Evolutionary conservation across 2,888 invertebrate species (phyloP), one percentile per base, ranked within the genome.

Genomic region (Rhabditophanes sp.): DNA sequence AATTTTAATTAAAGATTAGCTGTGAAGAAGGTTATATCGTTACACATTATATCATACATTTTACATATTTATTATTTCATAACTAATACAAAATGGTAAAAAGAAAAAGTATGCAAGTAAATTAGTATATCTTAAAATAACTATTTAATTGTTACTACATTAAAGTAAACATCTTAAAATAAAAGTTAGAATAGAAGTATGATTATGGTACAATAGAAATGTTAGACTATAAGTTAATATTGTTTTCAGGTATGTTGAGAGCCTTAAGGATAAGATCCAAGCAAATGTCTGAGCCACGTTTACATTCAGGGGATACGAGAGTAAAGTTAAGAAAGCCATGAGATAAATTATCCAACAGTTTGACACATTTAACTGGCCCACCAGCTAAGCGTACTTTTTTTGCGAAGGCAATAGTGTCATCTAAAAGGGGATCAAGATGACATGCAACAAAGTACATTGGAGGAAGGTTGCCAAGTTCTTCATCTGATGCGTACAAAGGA

Each of bases 241-340:
- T 26, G n/a, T 26, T 12, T 7, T 7, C 7, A 8, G 35, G 24
- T 5, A 52, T 42, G 16, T 50, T 52, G 4, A 60, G 45, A 6
- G 51, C 52, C 28, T 59, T 46, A 20, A 49, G 48, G 17, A 60
- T 50, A 8, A 57, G 47, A 9, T 37, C 26, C 16, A 59, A 41
- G 32, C 55, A 55, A 8, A 60, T 36, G 37, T 53, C 51, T 11
- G 64, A 50, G 8, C 56, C 63, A 9, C 53, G 46, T 5, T 48
- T 44, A 40, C 64, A 64, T 28, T 64, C 64, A 4, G 52, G 44
- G 16, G 83, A 85, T 62, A 84, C 73, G 15, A 68, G 55, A 3
- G 66, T 62, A 50, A 96, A 83, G 70, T 87, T 93, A 25, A 96
- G 75, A 70, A 93, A 96, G 22, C 93, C 96, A 66, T 96, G 96